These are phyloP conservation scores for Aphidoletes aphidimyza DNA, from an alignment of 2,888 invertebrate genomes.

Conservation along the genomic window DNA sequence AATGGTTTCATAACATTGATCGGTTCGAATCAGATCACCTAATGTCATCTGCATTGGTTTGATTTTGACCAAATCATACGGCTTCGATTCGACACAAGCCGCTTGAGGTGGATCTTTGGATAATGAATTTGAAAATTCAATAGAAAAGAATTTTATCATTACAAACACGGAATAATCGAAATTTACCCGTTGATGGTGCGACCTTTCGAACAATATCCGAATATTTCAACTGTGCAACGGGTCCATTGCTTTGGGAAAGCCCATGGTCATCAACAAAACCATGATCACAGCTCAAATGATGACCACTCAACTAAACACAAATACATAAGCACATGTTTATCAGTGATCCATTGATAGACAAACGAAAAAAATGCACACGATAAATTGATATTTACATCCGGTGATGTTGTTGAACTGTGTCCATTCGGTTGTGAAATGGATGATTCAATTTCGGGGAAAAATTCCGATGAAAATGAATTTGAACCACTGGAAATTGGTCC, in stretches of 20 bases:
- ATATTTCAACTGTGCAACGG: neutral
- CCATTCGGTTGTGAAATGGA: neutral
- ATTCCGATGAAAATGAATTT: conserved; percentile 14
- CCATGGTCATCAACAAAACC: neutral
- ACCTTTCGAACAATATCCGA: conserved; percentile 19
- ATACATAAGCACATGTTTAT: neutral
- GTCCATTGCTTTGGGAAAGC: neutral
- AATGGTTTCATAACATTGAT: neutral
- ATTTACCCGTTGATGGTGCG: neutral
- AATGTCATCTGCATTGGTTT: neutral
- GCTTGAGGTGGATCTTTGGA: no score
- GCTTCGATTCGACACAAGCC: no score
- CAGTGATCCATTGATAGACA: neutral
- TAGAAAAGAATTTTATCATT: no score
- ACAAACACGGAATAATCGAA: no score
- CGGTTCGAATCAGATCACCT: neutral
- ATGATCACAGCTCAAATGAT: neutral
- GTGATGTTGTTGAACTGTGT: neutral
- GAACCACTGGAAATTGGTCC: neutral
- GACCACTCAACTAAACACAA: neutral
- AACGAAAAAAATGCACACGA: neutral
- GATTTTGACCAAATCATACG: neutral
- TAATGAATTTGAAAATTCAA: no score
- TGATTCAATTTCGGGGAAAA: neutral
- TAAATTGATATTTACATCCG: neutral